Evolutionary conservation across 2,797 vertebrate species (phyloP), one percentile per base, ranked within the genome.

Genomic region (Meriones psammophilus): DNA sequence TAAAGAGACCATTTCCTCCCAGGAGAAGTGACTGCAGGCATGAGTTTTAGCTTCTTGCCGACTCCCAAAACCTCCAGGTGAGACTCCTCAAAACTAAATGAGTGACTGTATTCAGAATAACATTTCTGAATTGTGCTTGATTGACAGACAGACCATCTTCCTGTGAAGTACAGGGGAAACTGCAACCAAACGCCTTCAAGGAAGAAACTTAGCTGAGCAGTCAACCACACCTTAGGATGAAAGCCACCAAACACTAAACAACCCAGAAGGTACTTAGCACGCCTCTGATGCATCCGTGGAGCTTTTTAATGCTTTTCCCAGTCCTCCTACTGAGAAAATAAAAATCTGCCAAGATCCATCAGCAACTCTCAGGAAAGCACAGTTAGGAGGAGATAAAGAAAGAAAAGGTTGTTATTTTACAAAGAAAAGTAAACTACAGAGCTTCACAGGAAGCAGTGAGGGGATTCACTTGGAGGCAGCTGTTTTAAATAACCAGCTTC

Each of bases 401-500:
- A n/a, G 15, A n/a, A 39, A 87, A 24, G 46, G 9, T 73, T 71
- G 66, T 93, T 92, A 93, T 87, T 95, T 86, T n/a, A 30, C 17
- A 46, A 22, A 84, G 7, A 80, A 71, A 81, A 33, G 12, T 8
- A n/a, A 64, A 68, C 36, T 83, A 79, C 33, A 97, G 50, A 0
- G 33, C 64, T 42, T 92, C 89, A 87, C 13, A 93, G 96, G 50
- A 96, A 97, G 78, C 3, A 33, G 74, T 50, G 64, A 91, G 66
- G 81, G 74, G 84, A 78, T 12, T 62, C 91, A 60, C 74, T 3
- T 26, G 69, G 74, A 95, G 66, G 39, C n/a, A 94, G 56, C n/a
- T 96, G 94, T 36, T 90, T 74, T n/a, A 26, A 94, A 36, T 33
- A 93, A 92, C 17, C 69, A 36, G 28, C 8, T 56, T 97, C 96